phyloP scores from a whole-genome alignment of 2,113 vertebrate genomes.

The Phyllostomus hastatus region DNA sequence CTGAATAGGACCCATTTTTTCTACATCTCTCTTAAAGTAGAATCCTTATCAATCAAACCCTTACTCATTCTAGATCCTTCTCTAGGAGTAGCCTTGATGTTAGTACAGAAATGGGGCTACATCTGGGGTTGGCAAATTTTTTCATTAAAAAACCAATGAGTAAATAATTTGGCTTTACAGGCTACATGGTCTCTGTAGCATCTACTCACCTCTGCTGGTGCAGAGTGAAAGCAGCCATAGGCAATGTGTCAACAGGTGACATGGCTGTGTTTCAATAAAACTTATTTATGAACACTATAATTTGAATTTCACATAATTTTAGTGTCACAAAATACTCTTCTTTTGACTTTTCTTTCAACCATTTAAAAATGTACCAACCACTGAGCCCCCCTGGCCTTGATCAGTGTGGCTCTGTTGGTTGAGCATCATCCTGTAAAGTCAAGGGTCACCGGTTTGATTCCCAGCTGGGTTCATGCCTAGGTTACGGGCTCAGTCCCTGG shows the following conservation, averaged over 20 bases:
- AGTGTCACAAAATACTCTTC: slow-evolving; percentile 8
- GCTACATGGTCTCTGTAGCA: not conserved
- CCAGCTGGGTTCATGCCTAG: too few relatives aligned
- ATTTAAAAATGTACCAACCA: not conserved
- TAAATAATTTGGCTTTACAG: not conserved
- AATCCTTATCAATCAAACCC: not conserved
- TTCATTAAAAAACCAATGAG: not conserved
- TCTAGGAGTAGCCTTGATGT: not conserved
- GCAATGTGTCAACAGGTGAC: not conserved
- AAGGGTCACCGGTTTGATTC: too few relatives aligned
- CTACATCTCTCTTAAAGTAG: not conserved
- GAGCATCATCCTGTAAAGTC: too few relatives aligned
- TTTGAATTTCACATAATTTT: slow-evolving; percentile 45
- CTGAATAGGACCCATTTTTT: not conserved
- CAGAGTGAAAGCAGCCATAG: not conserved
- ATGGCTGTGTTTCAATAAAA: slow-evolving; percentile 22
- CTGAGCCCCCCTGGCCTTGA: too few relatives aligned
- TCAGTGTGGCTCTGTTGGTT: too few relatives aligned
- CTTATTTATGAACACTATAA: slow-evolving; percentile 26
- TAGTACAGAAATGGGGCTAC: not conserved
- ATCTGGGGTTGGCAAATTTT: not conserved
- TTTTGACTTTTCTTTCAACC: not conserved
- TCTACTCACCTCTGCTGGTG: not conserved
- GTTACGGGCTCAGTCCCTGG: too few relatives aligned
- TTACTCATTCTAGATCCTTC: not conserved